Percentiles rank a stretch among this genome's conserved stretches.
Conservation (phyloP, 2,888 invertebrate species). For the Heteromyza rotundicornis region DNA sequence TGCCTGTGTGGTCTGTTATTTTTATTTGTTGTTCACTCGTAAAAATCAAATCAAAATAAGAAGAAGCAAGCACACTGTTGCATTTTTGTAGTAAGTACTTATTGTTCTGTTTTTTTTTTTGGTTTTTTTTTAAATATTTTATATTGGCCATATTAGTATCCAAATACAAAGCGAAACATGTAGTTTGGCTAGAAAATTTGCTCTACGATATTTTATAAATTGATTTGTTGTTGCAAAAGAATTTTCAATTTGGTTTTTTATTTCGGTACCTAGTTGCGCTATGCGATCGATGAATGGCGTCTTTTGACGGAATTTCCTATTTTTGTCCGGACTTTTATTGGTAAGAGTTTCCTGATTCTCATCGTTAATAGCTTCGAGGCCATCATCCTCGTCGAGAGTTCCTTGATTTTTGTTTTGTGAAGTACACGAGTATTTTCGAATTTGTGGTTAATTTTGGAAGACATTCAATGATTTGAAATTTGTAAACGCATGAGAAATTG, state of each 20-base stretch:
- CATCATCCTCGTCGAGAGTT: not conserved
- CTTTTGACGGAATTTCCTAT: constrained; percentile 57
- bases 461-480: too few species aligned
- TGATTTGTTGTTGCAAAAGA: not conserved
- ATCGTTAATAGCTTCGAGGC: constrained; percentile 31
- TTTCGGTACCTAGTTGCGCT: constrained; percentile 57
- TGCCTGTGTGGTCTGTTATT: not conserved
- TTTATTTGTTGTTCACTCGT: not conserved
- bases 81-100: not conserved
- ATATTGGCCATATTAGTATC: constrained; percentile 32
- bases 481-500: too few species aligned
- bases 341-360: constrained; percentile 41
- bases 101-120: constrained; percentile 16
- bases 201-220: not conserved
- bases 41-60: not conserved
- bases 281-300: constrained; percentile 59
- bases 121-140: constrained; percentile 7
- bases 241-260: too few species aligned
- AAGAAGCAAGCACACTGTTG: not conserved
- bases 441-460: too few species aligned
- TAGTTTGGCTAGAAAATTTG: constrained; percentile 12
- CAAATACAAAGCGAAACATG: constrained; percentile 52
- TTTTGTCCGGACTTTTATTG: constrained; percentile 36
- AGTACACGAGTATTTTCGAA: too few species aligned
- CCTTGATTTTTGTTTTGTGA: too few species aligned